Evolutionary conservation across 1,140 invertebrate genomes (phyloP), one percentile per base, ranked within the genome.

Genomic region (Chrysomallon squamiferum): DNA sequence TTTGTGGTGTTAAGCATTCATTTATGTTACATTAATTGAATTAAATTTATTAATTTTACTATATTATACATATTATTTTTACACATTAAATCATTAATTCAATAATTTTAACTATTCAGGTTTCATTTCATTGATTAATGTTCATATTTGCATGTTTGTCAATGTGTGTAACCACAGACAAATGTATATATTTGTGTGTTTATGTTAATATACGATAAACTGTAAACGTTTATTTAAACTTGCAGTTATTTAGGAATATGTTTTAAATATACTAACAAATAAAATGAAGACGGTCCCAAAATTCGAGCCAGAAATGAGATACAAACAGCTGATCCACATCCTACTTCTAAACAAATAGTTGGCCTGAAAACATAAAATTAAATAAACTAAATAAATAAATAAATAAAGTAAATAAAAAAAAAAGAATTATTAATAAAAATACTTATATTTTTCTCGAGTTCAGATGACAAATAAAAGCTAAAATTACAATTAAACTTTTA

Each of bases 261-360:
- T n/a, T n/a, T n/a, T n/a, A n/a, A n/a, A n/a, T n/a, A n/a, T n/a
- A 73, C 79, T 81, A 72, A 86, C 79, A 86, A 57, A 69, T 71
- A 72, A 87, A 83, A 65, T 30, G 68, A 50, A 2, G 29, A 18
- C 0, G 61, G 43, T 32, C 87, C 85, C 32, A 96, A 85, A 66
- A 89, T 88, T 81, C 91, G 91, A 11, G 91, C 90, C 38, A 99
- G 83, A 47, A 95, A 93, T 20, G 94, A 92, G 35, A 94, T 92
- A 5, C 97, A 89, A n/a, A 98, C 86, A 2, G 97, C 97, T 78
- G 94, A 95, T 1, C 97, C 97, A 69, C 91, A 92, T 2, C 97
- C 97, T 70, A 99, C 89, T 89, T 99, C 97, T 59, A 97, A 79
- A 71, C 92, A 92, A 41, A 95, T 82, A 20, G 70, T 64, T 13